A percentile compares a stretch with the other conserved stretches of the same genome.
These are phyloP conservation scores for Heliornis fulica DNA, from an alignment of 2,113 vertebrate species.

Conservation along the genomic window DNA sequence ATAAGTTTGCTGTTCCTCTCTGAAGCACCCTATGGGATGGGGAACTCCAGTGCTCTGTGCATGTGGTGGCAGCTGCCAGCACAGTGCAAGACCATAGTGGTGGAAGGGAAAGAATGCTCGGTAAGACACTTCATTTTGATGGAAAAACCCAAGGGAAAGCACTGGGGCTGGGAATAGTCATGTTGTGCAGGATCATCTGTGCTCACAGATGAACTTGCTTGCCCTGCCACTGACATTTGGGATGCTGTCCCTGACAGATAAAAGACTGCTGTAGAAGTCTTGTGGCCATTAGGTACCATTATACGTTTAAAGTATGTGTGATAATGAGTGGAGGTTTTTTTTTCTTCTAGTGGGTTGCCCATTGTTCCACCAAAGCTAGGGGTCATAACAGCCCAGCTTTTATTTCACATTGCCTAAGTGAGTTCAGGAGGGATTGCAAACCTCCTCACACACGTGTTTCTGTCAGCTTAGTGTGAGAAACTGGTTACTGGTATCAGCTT, in stretches of 20 bases:
- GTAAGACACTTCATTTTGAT: not conserved
- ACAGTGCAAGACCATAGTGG: rapidly evolving
- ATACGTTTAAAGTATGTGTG: not conserved
- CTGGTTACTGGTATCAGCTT: too few species aligned
- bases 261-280: not conserved
- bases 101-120: not conserved
- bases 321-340: not conserved
- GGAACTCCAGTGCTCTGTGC: not conserved
- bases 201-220: not conserved
- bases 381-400: not conserved
- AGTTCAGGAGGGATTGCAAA: not conserved
- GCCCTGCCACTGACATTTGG: not conserved
- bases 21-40: not conserved
- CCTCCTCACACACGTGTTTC: not conserved
- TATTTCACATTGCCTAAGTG: not conserved
- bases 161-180: not conserved
- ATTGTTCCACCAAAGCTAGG: not conserved
- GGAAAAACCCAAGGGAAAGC: not conserved
- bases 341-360: not conserved
- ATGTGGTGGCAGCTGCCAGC: not conserved
- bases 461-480: too few species aligned
- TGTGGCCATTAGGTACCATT: not conserved
- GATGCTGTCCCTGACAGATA: not conserved
- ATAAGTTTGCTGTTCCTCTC: not conserved
- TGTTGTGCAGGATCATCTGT: not conserved